These are phyloP conservation scores for Aromia moschata DNA, from an alignment of 2,888 invertebrate species.

Conservation along the genomic window DNA sequence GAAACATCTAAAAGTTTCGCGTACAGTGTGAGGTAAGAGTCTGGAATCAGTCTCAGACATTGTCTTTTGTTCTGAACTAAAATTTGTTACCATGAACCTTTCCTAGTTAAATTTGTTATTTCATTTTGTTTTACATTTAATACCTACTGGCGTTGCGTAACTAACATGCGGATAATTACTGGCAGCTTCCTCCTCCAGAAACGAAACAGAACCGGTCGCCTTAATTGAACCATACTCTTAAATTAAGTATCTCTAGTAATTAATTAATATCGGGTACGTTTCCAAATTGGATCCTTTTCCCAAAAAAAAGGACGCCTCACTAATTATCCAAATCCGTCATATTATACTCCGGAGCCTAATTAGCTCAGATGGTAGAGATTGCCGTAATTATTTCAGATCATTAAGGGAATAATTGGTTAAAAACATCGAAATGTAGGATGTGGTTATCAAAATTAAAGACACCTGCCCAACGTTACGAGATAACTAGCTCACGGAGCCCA, in stretches of 20 bases:
- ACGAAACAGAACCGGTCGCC: background rate
- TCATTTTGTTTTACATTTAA: too few relatives aligned
- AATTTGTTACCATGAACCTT: too few relatives aligned
- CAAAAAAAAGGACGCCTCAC: conserved; percentile 29
- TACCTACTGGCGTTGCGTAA: background rate
- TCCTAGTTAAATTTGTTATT: too few relatives aligned
- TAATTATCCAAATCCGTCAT: conserved; percentile 42
- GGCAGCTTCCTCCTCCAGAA: too few relatives aligned
- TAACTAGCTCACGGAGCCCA: conserved; percentile 25
- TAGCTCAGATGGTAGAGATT: conserved; percentile 43
- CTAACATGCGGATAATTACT: background rate
- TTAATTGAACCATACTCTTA: background rate
- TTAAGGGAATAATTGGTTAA: conserved; percentile 49
- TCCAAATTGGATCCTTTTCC: conserved; percentile 39
- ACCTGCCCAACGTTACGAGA: conserved; percentile 43
- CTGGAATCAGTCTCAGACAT: too few relatives aligned
- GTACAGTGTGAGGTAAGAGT: too few relatives aligned
- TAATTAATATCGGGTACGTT: conserved; percentile 12
- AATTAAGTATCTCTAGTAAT: background rate
- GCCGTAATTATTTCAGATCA: conserved; percentile 45
- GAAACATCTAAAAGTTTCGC: too few relatives aligned
- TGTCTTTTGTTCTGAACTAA: too few relatives aligned
- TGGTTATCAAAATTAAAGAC: conserved; percentile 44
- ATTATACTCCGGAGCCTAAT: conserved; percentile 40
- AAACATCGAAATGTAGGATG: conserved; percentile 41